phyloP scores from a whole-genome alignment of 2,888 invertebrate species.

The Tupiocoris notatus region DNA sequence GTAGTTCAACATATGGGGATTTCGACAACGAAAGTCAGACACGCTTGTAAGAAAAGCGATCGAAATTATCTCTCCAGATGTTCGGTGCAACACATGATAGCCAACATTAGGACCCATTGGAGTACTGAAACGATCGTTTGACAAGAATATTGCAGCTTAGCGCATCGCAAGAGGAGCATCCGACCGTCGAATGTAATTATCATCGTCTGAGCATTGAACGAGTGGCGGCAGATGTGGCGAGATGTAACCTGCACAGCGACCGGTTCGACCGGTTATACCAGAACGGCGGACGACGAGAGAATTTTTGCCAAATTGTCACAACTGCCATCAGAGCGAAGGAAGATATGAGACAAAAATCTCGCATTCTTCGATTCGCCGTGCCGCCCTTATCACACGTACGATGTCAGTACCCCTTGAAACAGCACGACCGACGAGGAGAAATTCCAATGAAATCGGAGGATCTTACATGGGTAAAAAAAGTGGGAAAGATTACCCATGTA shows the following conservation, averaged over 20 bases:
- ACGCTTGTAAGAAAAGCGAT: too few relatives aligned
- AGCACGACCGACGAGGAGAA: too few relatives aligned
- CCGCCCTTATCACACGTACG: too few relatives aligned
- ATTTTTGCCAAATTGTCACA: not conserved
- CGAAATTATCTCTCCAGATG: too few relatives aligned
- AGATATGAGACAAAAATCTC: not conserved
- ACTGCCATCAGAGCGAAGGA: not conserved
- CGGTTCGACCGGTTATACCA: constrained; percentile 25
- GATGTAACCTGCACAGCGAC: not conserved
- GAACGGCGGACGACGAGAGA: not conserved
- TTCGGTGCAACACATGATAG: not conserved
- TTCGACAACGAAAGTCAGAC: too few relatives aligned
- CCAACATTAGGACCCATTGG: not conserved
- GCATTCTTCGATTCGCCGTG: too few relatives aligned
- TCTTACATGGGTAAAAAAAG: too few relatives aligned
- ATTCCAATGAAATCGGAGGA: too few relatives aligned
- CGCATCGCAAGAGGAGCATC: not conserved
- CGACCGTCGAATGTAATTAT: not conserved
- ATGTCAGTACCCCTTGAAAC: too few relatives aligned
- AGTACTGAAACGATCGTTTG: not conserved
- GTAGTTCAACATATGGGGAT: too few relatives aligned
- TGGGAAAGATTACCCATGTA: too few relatives aligned
- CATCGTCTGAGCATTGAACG: not conserved
- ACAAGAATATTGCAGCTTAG: not conserved
- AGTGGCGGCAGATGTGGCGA: not conserved